Evolutionary conservation across 2,113 vertebrate species (phyloP).

Genomic region (Sakesphorus luctuosus): DNA sequence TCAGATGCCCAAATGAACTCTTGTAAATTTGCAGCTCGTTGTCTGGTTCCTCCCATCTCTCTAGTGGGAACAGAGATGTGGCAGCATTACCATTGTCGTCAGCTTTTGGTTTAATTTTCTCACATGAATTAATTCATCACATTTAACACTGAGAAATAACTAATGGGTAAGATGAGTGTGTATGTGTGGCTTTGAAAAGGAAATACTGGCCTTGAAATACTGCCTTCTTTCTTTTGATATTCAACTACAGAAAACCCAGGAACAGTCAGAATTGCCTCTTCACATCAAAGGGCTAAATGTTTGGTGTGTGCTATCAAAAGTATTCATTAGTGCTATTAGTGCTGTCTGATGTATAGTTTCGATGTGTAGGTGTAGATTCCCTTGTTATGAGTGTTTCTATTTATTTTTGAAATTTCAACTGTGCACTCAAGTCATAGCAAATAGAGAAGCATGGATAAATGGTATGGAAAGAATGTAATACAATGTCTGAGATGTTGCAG

Average conservation of each 20-base stretch:
- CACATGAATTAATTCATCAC: background rate
- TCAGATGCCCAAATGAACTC: background rate
- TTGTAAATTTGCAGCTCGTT: background rate
- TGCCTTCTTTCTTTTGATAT: background rate
- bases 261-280: background rate
- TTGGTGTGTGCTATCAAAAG: background rate
- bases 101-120: background rate
- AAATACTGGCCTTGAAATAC: background rate
- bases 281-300: background rate
- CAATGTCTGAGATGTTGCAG: background rate
- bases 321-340: background rate
- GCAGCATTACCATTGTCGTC: background rate
- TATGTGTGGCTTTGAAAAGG: background rate
- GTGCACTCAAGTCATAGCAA: background rate
- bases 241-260: background rate
- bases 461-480: background rate
- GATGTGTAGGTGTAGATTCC: background rate
- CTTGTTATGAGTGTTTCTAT: constrained; percentile 42
- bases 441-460: background rate
- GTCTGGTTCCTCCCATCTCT: background rate
- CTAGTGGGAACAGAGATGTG: background rate
- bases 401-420: constrained; percentile 39
- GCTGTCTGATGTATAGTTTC: background rate
- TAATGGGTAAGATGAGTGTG: background rate
- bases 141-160: background rate